Evolutionary conservation across 2,113 vertebrate species (phyloP).

Genomic region (Poicephalus gulielmi): DNA sequence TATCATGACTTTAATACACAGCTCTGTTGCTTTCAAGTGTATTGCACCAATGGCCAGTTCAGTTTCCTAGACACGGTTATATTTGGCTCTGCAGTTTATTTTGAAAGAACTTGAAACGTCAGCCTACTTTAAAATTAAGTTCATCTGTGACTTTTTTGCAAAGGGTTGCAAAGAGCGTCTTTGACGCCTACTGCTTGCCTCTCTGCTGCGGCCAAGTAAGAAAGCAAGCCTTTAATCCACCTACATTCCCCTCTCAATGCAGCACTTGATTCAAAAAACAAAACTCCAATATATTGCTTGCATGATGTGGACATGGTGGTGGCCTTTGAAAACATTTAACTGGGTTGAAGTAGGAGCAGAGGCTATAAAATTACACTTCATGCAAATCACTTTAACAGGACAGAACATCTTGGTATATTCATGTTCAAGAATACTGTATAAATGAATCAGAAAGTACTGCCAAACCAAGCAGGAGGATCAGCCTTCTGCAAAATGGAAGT

Average conservation of each 20-base stretch:
- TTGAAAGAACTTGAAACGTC: background rate
- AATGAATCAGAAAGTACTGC: background rate
- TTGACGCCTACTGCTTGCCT: background rate
- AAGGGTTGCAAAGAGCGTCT: background rate
- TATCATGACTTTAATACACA: background rate
- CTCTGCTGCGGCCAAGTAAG: background rate
- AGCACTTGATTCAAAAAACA: background rate
- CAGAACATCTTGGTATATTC: background rate
- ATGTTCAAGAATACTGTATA: background rate
- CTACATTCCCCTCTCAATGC: background rate
- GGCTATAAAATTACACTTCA: background rate
- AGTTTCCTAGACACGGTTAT: background rate
- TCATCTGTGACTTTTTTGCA: background rate
- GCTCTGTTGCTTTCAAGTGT: background rate
- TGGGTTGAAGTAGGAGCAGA: background rate
- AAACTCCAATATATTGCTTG: background rate
- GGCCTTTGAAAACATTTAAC: constrained; percentile 12
- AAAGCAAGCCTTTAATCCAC: constrained; percentile 18
- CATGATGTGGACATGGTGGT: background rate
- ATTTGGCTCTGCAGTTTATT: background rate
- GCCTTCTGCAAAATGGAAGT: background rate
- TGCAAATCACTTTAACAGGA: background rate
- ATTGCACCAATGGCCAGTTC: background rate
- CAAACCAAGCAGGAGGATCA: background rate
- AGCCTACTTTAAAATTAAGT: background rate